Conservation (phyloP, 2,113 vertebrate species). For the Physeter macrocephalus region DNA sequence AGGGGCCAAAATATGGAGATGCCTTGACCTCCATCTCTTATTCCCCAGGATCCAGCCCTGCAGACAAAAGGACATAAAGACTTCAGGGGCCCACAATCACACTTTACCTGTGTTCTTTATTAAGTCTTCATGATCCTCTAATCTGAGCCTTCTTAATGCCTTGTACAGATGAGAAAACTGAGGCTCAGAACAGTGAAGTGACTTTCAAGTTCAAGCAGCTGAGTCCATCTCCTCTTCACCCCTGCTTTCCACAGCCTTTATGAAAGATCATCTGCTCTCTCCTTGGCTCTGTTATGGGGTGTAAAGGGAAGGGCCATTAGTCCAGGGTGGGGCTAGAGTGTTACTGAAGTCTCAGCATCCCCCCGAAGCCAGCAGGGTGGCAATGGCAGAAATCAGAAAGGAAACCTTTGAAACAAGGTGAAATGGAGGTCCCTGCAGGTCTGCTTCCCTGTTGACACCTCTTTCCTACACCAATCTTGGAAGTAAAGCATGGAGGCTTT, state of each 20-base stretch:
- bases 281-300: background rate
- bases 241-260: background rate
- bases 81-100: background rate
- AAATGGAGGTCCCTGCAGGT: background rate
- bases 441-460: background rate
- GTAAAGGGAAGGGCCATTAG: background rate
- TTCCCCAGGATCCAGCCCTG: background rate
- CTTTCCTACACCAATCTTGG: too few species aligned
- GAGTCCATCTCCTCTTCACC: background rate
- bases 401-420: background rate
- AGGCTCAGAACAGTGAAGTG: background rate
- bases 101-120: background rate
- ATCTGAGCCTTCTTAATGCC: background rate
- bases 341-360: background rate
- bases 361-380: background rate
- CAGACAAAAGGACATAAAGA: background rate
- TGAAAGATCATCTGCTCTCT: background rate
- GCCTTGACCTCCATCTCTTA: background rate
- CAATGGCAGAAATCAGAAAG: background rate
- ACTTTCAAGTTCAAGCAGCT: background rate
- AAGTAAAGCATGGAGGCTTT: background rate
- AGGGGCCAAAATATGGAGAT: background rate
- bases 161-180: background rate
- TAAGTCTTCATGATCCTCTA: background rate
- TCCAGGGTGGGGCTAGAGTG: background rate